phyloP scores from a whole-genome alignment of 2,888 invertebrate species.

The Therioaphis trifolii region DNA sequence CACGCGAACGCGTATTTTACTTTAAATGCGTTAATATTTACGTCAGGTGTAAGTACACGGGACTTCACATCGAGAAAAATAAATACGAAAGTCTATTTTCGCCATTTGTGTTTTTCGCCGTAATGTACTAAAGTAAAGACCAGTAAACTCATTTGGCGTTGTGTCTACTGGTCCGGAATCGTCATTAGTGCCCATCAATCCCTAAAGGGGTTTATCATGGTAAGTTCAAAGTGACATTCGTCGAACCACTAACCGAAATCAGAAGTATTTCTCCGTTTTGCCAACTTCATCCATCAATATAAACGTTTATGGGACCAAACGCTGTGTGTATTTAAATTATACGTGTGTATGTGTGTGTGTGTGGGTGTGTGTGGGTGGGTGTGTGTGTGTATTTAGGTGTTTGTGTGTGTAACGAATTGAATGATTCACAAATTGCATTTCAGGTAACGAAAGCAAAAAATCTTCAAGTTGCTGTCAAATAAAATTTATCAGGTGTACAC shows the following conservation, averaged over 20 bases:
- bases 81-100: neutral
- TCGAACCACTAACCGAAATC: conserved; percentile 5
- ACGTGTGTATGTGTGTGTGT: too few relatives aligned
- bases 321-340: neutral
- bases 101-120: neutral
- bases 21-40: too few relatives aligned
- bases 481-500: too few relatives aligned
- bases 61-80: neutral
- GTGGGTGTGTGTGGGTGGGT: too few relatives aligned
- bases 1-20: too few relatives aligned
- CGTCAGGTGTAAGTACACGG: neutral
- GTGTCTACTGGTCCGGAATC: neutral
- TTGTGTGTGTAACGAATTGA: too few relatives aligned
- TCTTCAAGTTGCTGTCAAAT: too few relatives aligned
- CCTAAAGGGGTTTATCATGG: neutral
- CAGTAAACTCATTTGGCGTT: neutral
- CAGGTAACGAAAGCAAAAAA: too few relatives aligned
- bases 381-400: too few relatives aligned
- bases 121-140: neutral
- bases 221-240: neutral
- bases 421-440: too few relatives aligned
- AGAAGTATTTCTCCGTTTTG: neutral
- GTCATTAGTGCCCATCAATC: conserved; percentile 30
- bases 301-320: neutral
- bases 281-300: neutral